These are phyloP conservation scores for Dorcus hopei DNA, from an alignment of 2,888 invertebrate genomes.

Conservation along the genomic window DNA sequence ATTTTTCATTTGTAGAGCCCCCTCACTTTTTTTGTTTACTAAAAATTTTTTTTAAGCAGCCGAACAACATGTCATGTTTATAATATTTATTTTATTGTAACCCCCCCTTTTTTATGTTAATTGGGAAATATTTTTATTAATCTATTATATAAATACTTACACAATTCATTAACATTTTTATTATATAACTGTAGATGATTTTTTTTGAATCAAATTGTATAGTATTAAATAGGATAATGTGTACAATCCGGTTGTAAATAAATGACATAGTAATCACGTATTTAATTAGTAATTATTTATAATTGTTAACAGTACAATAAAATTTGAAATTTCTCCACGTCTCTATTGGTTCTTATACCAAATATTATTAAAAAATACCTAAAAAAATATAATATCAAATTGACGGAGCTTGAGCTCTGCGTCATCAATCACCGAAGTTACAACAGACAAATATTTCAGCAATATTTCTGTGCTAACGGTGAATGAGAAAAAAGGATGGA, in stretches of 20 bases:
- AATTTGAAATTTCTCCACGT: not conserved
- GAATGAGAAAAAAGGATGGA: no score
- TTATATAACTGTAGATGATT: constrained; percentile 46
- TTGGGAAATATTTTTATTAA: constrained; percentile 37
- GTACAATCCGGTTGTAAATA: constrained; percentile 52
- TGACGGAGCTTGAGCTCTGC: no score
- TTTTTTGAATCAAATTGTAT: constrained; percentile 46
- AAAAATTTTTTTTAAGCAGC: constrained; percentile 9
- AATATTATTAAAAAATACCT: not conserved
- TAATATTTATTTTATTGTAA: constrained; percentile 20
- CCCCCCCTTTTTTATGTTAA: constrained; percentile 12
- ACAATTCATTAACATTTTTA: constrained; percentile 46
- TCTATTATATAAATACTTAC: constrained; percentile 42
- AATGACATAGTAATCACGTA: constrained; percentile 30
- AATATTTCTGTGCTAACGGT: no score
- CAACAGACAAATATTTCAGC: not conserved
- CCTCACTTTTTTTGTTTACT: constrained; percentile 5
- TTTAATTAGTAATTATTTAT: not conserved
- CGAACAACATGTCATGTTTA: constrained; percentile 11
- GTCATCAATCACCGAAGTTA: no score
- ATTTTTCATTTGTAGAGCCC: not conserved
- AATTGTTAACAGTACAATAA: no score
- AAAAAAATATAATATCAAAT: no score
- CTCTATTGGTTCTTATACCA: not conserved
- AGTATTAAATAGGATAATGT: constrained; percentile 47